A percentile compares a stretch with the other conserved stretches of the same genome.
Conservation (phyloP, 2,888 invertebrate species). For the Nineta flava region DNA sequence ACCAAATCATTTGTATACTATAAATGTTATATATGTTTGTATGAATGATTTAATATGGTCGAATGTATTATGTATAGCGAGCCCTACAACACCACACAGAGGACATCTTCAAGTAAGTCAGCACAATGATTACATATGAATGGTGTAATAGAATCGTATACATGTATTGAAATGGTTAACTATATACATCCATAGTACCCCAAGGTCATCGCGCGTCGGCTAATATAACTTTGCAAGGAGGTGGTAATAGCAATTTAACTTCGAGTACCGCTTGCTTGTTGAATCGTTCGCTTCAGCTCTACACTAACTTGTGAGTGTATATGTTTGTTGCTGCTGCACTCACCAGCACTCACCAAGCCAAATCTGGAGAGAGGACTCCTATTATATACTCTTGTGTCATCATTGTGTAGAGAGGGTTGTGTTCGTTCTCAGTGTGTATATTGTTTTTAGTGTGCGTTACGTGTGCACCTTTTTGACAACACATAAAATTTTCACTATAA, state of each 20-base stretch:
- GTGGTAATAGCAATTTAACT: too few relatives aligned
- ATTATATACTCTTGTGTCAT: too few relatives aligned
- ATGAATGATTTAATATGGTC: not conserved
- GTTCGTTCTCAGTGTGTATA: too few relatives aligned
- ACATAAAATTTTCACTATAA: too few relatives aligned
- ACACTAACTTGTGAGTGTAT: not conserved
- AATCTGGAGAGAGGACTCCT: not conserved
- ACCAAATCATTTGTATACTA: not conserved
- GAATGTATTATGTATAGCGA: constrained; percentile 15
- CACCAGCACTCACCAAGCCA: constrained; percentile 3
- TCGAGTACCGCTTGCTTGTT: constrained; percentile 11
- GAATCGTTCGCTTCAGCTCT: too few relatives aligned
- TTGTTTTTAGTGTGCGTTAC: too few relatives aligned
- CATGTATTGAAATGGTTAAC: constrained; percentile 15
- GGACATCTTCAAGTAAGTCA: constrained; percentile 5
- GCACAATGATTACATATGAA: too few relatives aligned
- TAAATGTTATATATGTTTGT: not conserved
- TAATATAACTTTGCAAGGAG: constrained; percentile 18
- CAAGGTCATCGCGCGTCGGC: constrained; percentile 26
- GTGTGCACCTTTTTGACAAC: too few relatives aligned
- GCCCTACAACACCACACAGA: constrained; percentile 26
- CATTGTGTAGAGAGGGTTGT: too few relatives aligned
- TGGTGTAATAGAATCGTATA: constrained; percentile 3
- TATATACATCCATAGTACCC: constrained; percentile 27
- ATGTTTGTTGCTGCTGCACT: too few relatives aligned